Base-by-base conservation (phyloP, 2,113 vertebrate genomes). In the Varanus komodoensis region DNA sequence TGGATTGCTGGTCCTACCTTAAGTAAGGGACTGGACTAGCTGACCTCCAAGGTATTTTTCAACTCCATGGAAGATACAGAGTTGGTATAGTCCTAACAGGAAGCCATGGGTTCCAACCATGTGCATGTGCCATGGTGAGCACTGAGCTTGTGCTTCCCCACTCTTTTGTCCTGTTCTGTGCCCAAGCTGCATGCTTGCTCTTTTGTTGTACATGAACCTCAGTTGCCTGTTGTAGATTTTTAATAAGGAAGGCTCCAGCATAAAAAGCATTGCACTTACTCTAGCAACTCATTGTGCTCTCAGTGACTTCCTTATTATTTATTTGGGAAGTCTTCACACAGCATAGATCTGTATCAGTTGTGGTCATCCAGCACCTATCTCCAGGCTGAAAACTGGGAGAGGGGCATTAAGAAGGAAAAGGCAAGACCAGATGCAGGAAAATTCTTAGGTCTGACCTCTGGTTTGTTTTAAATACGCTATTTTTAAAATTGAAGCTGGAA, bases 281-380 rank as follows among this genome's bases (percentile, higher is more conserved):
- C 99, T 99, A 14, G 99, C 98, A 1, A 98, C 99, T 95, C 98
- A 99, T 99, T 94, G 99, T 98, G 86, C 98, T 99, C 75, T 99
- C 98, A 82, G 99, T 98, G 0, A 99, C 99, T 95, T 98, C 64
- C 99, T 98, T 52, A 99, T 97, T 64, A 99, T 61, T 61, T 12
- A 15, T 61, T 61, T 61, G 8, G 57, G 12, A 61, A 99, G 77
- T 98, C 95, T 79, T 96, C 97, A 38, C 97, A 97, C 90, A 96
- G 97, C 3, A 94, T 85, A 50, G 98, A 98, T 98, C 99, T 99
- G 1, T n/a, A 54, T 77, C 93, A 94, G 92, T n/a, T 94, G 0
- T 61, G n/a, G 57, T 93, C 92, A 96, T 95, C 79, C 89, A 91
- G 34, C 2, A 12, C 8, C 44, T 80, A 1, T 44, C 82, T 67